Evolutionary conservation across 2,888 invertebrate genomes (phyloP), one percentile per base, ranked within the genome.

Genomic region (Xestia rhomboidea): DNA sequence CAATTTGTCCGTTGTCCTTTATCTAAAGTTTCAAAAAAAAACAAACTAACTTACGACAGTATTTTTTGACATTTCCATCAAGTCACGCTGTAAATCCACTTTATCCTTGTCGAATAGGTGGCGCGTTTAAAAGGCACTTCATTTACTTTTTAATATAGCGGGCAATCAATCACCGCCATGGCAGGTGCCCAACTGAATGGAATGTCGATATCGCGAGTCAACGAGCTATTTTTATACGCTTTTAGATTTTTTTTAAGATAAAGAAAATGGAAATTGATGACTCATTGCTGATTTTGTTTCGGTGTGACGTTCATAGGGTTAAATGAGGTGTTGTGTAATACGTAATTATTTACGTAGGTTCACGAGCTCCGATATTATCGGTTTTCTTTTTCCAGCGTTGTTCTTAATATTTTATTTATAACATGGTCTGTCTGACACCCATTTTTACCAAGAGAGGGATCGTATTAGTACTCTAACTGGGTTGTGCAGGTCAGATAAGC

Each of bases 111-210:
- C 91, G 90, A 90, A 88, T 85, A 84, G 88, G 87, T 89, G 89
- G 91, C 88, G 90, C 90, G 89, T 91, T 93, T 92, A 92, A 93
- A 92, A 92, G 90, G 90, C 90, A 93, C 93, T 94, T 95, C 91
- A 94, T 95, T 95, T 94, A 93, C 91, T 94, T 93, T 93, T 93
- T 94, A 95, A 95, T 95, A 94, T 94, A 91, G 88, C 86, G 68
- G 83, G 93, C 91, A 93, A 95, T 95, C 94, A 93, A 96, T 96
- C 96, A 95, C 90, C 63, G 21, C 69, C 79, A 84, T 92, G 94
- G 93, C 94, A 93, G 92, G 91, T 91, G 90, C 91, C 92, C 89
- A 89, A 91, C 91, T 92, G 91, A 91, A 90, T 89, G 89, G 89
- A 90, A 92, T 89, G 93, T 93, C 93, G 93, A 94, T 94, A 91